Evolutionary conservation across 2,113 vertebrate species (phyloP).

Genomic region (Syrrhaptes paradoxus): DNA sequence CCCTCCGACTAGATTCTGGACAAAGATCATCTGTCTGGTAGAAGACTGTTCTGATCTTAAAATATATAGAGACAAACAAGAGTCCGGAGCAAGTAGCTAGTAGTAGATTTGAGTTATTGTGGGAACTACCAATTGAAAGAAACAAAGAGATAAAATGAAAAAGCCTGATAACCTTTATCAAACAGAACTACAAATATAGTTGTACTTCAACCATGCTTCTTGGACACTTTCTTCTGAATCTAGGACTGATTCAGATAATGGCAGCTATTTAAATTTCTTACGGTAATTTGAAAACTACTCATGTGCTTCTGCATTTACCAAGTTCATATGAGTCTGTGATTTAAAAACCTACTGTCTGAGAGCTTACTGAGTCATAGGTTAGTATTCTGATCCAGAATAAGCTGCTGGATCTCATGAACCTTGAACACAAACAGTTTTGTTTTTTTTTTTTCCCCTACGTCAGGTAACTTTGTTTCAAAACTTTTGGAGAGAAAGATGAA

Average conservation of each 20-base stretch:
- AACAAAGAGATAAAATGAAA: neutral
- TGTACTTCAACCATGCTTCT: neutral
- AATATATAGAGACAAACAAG: neutral
- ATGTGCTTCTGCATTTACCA: neutral
- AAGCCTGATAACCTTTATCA: neutral
- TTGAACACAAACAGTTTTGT: neutral
- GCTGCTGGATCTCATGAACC: neutral
- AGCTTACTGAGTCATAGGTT: neutral
- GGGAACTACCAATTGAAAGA: neutral
- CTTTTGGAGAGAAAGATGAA: neutral
- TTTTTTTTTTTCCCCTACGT: no score
- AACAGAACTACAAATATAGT: neutral
- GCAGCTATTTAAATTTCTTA: neutral
- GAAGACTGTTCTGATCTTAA: neutral
- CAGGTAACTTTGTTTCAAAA: neutral
- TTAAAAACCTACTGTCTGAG: neutral
- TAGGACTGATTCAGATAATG: neutral
- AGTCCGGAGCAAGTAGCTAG: neutral
- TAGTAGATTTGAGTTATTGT: neutral
- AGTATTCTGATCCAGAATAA: neutral
- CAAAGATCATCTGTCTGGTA: neutral
- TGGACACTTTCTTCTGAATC: neutral
- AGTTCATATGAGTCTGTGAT: neutral
- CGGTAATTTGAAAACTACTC: neutral
- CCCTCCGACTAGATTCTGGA: neutral